Conservation (phyloP, 2,888 invertebrate genomes). For the Colletes collaris region DNA sequence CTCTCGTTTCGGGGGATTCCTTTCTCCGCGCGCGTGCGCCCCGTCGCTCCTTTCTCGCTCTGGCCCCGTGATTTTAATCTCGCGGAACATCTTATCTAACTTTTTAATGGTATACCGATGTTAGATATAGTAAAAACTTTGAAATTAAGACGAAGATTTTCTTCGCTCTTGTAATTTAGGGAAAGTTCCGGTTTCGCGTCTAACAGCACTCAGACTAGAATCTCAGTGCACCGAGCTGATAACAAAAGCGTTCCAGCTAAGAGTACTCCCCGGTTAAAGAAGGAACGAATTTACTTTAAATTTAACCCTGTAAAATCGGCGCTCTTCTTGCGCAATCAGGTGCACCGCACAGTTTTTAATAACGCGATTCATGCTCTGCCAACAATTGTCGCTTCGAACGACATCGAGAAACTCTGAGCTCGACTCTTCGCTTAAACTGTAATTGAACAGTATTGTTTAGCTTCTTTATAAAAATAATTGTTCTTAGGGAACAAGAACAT, state of each 20-base stretch:
- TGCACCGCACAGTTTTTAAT: too few species aligned
- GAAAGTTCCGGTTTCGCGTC: constrained; percentile 20
- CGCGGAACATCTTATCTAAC: constrained; percentile 41
- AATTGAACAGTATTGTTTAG: too few species aligned
- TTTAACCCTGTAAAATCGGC: constrained; percentile 11
- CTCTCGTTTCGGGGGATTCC: not conserved
- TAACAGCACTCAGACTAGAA: not conserved
- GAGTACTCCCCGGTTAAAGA: not conserved
- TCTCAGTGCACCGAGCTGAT: constrained; percentile 23
- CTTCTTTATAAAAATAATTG: too few species aligned
- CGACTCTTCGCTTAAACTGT: too few species aligned
- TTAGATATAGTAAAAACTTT: constrained; percentile 49
- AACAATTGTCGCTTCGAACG: too few species aligned
- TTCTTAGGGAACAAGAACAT: too few species aligned
- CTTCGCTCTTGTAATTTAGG: constrained; percentile 38
- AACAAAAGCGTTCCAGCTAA: constrained; percentile 28
- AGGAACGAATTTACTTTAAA: constrained; percentile 3
- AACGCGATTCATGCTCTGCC: not conserved
- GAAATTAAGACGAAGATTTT: constrained; percentile 46
- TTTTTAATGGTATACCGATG: constrained; percentile 51
- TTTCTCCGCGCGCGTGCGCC: not conserved
- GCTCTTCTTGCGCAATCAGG: not conserved
- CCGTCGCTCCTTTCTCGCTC: not conserved
- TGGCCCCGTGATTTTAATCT: constrained; percentile 43
- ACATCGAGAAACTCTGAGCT: too few species aligned